Conservation (phyloP, 2,113 vertebrate species). For the Oenanthe melanoleuca region DNA sequence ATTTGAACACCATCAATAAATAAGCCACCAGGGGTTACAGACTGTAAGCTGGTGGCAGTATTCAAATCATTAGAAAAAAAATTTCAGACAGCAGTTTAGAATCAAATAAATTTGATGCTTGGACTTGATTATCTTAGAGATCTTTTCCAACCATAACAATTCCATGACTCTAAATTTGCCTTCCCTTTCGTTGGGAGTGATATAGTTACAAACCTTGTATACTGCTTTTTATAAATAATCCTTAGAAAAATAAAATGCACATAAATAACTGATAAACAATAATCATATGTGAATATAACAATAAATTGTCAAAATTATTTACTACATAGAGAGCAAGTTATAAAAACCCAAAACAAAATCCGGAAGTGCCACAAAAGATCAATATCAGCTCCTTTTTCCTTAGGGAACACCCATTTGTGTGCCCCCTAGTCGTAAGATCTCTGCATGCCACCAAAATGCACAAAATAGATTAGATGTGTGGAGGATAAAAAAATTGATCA, state of each 20-base stretch:
- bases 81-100: too few relatives aligned
- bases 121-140: not conserved
- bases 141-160: not conserved
- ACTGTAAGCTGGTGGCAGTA: too few relatives aligned
- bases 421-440: not conserved
- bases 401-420: not conserved
- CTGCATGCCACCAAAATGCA: not conserved
- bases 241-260: not conserved
- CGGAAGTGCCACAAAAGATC: not conserved
- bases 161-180: not conserved
- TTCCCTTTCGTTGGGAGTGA: not conserved
- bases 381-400: not conserved
- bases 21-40: too few relatives aligned
- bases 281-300: not conserved
- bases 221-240: not conserved
- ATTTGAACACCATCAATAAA: too few relatives aligned
- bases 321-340: not conserved
- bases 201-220: not conserved
- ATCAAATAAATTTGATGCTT: not conserved
- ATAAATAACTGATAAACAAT: not conserved
- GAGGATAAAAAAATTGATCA: not conserved
- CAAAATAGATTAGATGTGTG: not conserved
- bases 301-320: not conserved
- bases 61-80: too few relatives aligned
- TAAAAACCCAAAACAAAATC: not conserved